A percentile compares a stretch with the other conserved stretches of the same genome.
phyloP scores from a whole-genome alignment of 2,113 vertebrate species.

The Corythaixoides concolor region DNA sequence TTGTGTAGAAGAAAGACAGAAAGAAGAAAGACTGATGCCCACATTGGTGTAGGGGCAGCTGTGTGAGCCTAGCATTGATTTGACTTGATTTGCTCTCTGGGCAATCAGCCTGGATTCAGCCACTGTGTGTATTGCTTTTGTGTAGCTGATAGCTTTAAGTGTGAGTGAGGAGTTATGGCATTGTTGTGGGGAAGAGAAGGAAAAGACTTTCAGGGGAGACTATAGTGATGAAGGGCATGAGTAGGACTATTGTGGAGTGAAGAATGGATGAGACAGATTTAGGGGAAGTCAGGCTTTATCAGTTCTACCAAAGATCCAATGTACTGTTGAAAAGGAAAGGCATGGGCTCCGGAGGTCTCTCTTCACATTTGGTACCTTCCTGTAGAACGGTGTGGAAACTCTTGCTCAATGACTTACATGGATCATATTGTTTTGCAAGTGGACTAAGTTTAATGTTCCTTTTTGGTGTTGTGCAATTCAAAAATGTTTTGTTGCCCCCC shows the following conservation, averaged over 20 bases:
- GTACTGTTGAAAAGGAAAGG: background rate
- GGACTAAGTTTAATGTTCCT: background rate
- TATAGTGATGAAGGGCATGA: background rate
- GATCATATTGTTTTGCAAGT: background rate
- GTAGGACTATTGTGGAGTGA: background rate
- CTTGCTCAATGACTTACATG: background rate
- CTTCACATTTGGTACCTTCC: background rate
- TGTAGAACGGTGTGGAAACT: background rate
- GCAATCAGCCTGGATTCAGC: background rate
- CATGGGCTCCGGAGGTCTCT: background rate
- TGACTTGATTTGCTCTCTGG: background rate
- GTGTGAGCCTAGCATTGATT: background rate
- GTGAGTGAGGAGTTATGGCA: background rate
- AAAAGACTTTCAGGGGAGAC: background rate
- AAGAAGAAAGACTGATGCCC: background rate
- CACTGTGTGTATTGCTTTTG: background rate
- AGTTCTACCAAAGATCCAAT: background rate
- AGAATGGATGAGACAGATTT: background rate
- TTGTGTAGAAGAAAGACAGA: background rate
- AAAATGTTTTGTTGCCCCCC: background rate
- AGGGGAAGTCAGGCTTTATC: background rate
- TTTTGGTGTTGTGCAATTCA: background rate
- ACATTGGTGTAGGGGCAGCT: background rate
- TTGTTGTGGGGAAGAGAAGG: background rate
- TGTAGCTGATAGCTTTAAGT: background rate